Conservation (phyloP, 2,888 invertebrate genomes). For the Dione juno region DNA sequence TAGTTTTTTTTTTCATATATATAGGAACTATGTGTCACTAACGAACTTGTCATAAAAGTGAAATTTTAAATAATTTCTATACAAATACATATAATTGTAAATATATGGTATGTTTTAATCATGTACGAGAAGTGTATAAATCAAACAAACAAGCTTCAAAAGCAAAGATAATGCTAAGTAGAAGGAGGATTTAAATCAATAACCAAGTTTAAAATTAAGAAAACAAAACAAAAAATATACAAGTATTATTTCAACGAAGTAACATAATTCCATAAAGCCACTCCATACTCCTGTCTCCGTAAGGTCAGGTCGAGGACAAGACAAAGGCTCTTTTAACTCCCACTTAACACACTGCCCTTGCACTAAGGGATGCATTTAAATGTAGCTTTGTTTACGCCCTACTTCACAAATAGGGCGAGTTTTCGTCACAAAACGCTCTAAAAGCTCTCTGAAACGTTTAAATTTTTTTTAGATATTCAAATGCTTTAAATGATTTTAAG, state of each 20-base stretch:
- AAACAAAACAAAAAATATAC: not conserved
- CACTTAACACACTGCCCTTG: constrained; percentile 36
- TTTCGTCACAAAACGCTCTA: constrained; percentile 2
- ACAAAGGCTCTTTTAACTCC: constrained; percentile 2
- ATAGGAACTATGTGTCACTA: too few relatives aligned
- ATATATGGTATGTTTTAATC: too few relatives aligned
- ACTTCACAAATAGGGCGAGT: constrained; percentile 21
- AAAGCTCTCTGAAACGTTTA: not conserved
- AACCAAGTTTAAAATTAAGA: not conserved
- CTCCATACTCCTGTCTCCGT: not conserved
- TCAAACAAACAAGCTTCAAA: too few relatives aligned
- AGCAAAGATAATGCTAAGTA: too few relatives aligned
- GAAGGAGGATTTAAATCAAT: too few relatives aligned
- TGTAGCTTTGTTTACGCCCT: constrained; percentile 29
- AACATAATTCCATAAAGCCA: not conserved
- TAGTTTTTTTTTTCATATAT: too few relatives aligned
- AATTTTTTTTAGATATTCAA: too few relatives aligned
- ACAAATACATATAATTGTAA: too few relatives aligned
- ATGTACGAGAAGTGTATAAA: too few relatives aligned
- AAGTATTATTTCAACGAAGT: not conserved
- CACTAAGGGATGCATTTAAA: constrained; percentile 34
- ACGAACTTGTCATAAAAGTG: too few relatives aligned
- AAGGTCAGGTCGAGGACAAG: constrained; percentile 26
- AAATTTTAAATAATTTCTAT: too few relatives aligned
- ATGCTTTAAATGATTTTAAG: not conserved